These are phyloP conservation scores for Luehdorfia chinensis DNA, from an alignment of 1,140 invertebrate species.

Conservation along the genomic window DNA sequence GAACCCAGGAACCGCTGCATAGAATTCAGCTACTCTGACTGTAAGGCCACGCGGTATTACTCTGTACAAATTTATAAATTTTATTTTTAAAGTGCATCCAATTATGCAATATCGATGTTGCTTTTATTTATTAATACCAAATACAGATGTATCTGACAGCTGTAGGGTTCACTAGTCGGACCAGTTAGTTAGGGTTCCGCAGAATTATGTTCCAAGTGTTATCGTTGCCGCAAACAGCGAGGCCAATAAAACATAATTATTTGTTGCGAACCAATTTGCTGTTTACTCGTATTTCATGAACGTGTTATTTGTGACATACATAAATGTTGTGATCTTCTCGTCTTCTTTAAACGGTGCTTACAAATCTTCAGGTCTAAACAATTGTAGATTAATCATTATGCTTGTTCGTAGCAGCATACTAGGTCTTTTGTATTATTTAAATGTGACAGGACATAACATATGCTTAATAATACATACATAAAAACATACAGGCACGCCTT, in stretches of 20 bases:
- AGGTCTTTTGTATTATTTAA: not conserved
- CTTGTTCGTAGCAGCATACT: not conserved
- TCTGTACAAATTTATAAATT: too few species aligned
- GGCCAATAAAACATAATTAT: constrained; percentile 71
- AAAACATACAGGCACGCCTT: too few species aligned
- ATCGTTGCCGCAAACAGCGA: constrained; percentile 40
- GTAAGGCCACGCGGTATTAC: too few species aligned
- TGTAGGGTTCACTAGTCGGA: constrained; percentile 29
- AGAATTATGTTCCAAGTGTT: constrained; percentile 55
- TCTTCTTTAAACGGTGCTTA: not conserved
- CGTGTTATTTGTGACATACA: constrained; percentile 49
- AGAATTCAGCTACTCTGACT: too few species aligned
- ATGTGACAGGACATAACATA: too few species aligned
- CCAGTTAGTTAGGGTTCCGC: constrained; percentile 37
- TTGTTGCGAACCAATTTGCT: constrained; percentile 67
- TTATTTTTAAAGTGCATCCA: constrained; percentile 20
- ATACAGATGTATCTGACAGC: constrained; percentile 37
- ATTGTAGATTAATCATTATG: not conserved
- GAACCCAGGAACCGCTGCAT: too few species aligned
- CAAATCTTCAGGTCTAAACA: not conserved
- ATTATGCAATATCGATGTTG: constrained; percentile 28
- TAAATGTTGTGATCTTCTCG: not conserved
- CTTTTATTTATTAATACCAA: constrained; percentile 39
- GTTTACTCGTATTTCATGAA: constrained; percentile 39
- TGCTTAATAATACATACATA: too few species aligned